These are phyloP conservation scores for pig (Sus scrofa) DNA, from an alignment of 2,113 vertebrate genomes.

Conservation along the genomic window DNA sequence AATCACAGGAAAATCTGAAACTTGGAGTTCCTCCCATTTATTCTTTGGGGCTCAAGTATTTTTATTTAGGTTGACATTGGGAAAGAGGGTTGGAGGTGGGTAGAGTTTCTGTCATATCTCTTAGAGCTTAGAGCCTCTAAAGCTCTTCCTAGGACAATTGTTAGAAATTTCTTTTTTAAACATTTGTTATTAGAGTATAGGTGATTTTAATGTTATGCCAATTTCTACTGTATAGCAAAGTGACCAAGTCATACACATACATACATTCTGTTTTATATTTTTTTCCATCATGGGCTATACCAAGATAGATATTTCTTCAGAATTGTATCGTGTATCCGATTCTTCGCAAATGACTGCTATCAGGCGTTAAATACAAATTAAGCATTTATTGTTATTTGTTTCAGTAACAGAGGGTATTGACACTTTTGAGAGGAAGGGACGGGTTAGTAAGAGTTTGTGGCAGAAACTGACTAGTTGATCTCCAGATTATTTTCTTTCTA, in stretches of 20 bases:
- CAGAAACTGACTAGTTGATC: neutral
- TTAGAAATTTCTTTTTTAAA: neutral
- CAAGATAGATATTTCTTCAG: neutral
- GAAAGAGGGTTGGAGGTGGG: neutral
- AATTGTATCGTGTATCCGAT: neutral
- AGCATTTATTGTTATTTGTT: neutral
- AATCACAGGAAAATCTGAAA: neutral
- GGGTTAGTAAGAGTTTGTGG: neutral
- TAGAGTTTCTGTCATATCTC: neutral
- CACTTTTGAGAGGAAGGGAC: neutral
- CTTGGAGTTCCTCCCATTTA: neutral
- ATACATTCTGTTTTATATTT: too few species aligned
- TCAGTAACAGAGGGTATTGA: neutral
- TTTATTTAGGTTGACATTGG: neutral
- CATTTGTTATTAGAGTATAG: too few species aligned
- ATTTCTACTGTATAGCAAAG: too few species aligned
- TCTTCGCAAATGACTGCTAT: constrained; percentile 20
- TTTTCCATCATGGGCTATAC: too few species aligned
- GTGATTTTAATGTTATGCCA: too few species aligned
- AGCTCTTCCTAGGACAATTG: neutral
- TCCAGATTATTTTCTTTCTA: neutral
- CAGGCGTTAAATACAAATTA: neutral
- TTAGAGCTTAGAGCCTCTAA: neutral
- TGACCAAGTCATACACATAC: too few species aligned
- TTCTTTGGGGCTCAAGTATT: neutral